Conservation (phyloP, 2,113 vertebrate genomes). For the Chrysochloris asiatica region DNA sequence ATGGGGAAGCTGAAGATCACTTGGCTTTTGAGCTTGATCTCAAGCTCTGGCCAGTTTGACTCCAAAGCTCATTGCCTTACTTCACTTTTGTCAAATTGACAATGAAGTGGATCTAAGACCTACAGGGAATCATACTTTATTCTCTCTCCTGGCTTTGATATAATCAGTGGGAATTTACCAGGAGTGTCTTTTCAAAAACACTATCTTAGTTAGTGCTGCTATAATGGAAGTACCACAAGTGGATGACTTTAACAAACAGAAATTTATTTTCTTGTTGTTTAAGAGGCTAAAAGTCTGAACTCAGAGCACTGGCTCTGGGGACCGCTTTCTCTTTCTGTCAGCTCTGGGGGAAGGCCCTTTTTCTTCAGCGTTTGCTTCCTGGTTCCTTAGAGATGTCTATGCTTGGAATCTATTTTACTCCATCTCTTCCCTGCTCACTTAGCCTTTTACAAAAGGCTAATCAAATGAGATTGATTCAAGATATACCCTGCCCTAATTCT, state of each 20-base stretch:
- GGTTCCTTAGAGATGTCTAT: neutral
- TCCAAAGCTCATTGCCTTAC: neutral
- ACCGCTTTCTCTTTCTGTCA: neutral
- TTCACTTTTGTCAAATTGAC: neutral
- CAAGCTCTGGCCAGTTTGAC: neutral
- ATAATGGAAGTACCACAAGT: neutral
- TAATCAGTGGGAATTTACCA: constrained; percentile 26
- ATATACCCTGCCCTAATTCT: neutral
- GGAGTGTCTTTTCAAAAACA: neutral
- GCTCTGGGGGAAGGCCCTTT: neutral
- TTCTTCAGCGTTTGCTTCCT: neutral
- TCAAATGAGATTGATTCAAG: neutral
- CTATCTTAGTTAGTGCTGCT: neutral
- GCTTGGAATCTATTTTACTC: neutral
- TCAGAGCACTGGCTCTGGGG: neutral
- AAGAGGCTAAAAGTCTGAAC: neutral
- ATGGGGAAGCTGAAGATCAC: neutral
- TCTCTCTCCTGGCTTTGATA: neutral
- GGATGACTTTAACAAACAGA: neutral
- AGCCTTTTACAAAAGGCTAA: neutral
- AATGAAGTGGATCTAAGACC: neutral
- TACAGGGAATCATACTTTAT: neutral
- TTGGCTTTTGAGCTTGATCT: neutral
- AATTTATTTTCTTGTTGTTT: neutral
- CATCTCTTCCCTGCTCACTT: neutral